Conservation (phyloP, 2,888 invertebrate species). For the Stegophylla sp. region DNA sequence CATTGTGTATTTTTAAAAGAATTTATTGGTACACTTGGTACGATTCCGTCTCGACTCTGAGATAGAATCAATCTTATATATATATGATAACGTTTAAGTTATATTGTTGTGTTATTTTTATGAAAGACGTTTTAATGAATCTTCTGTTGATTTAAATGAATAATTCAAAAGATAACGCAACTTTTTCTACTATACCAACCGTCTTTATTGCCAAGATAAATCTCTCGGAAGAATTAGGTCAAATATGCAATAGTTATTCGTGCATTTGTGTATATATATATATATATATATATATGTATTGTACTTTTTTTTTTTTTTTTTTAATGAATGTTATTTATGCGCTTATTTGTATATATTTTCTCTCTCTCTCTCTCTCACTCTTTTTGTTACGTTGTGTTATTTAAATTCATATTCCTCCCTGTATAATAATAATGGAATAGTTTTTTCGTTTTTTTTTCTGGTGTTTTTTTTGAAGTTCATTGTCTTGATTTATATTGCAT, state of each 20-base stretch:
- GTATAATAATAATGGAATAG: background rate
- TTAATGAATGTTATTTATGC: background rate
- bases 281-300: background rate
- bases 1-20: too few species aligned
- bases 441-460: background rate
- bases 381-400: background rate
- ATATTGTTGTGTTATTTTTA: background rate
- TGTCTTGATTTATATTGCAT: too few species aligned
- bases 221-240: conserved; percentile 18
- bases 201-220: conserved; percentile 18
- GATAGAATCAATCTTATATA: background rate
- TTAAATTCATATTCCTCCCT: background rate
- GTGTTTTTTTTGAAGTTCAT: background rate
- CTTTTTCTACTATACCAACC: background rate
- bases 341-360: background rate
- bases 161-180: background rate
- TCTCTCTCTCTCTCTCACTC: too few species aligned
- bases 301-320: background rate
- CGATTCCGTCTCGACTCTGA: too few species aligned
- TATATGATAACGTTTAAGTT: background rate
- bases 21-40: too few species aligned
- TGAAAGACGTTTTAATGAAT: conserved; percentile 11
- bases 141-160: conserved; percentile 24
- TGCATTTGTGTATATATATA: too few species aligned
- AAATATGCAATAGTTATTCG: background rate